Conservation (phyloP, 2,113 vertebrate genomes). For the Fregetta grallaria region DNA sequence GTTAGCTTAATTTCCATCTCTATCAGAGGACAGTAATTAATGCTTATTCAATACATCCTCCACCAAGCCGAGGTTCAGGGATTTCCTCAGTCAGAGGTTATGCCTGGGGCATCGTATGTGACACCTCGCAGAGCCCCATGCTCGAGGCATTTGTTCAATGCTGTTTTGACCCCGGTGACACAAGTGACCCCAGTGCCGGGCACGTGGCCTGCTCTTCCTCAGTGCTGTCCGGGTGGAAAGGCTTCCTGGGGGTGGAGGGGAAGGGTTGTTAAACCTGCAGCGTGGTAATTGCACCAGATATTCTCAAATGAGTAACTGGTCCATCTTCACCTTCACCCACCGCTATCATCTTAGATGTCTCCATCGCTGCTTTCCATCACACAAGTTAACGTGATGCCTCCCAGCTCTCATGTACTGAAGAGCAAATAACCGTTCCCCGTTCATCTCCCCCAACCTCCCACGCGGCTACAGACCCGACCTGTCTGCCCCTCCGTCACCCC, state of each 20-base stretch:
- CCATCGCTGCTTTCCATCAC: neutral
- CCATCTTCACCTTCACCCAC: neutral
- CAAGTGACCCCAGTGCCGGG: neutral
- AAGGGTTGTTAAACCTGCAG: neutral
- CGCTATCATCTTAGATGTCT: neutral
- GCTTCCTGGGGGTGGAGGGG: neutral
- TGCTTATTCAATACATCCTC: neutral
- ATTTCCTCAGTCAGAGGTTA: neutral
- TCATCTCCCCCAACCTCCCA: neutral
- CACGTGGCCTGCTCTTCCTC: neutral
- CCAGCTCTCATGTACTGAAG: accelerated
- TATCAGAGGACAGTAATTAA: neutral
- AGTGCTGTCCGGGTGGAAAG: neutral
- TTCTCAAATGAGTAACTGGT: neutral
- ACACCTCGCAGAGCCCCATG: accelerated
- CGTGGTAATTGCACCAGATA: neutral
- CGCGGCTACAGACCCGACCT: neutral
- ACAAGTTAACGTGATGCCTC: accelerated
- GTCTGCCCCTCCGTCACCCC: neutral
- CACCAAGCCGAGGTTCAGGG: neutral
- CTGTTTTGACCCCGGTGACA: neutral
- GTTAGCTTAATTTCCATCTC: neutral
- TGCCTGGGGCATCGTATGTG: accelerated
- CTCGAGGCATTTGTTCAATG: accelerated
- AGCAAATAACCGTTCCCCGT: neutral